A percentile compares a stretch with the other conserved stretches of the same genome.
phyloP scores from a whole-genome alignment of 2,888 invertebrate species.

The Morpho achilles region DNA sequence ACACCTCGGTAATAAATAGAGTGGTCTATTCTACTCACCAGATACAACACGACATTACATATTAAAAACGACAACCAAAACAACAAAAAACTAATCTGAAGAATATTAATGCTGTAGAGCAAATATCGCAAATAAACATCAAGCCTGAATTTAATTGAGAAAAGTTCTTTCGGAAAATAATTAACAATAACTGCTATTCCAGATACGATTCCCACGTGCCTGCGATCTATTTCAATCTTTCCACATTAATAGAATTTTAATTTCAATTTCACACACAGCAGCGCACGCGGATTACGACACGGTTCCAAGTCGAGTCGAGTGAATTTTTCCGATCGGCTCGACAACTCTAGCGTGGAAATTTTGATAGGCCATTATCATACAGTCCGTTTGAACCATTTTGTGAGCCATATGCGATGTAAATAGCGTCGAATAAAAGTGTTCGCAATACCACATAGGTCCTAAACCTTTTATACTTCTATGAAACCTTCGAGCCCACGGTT shows the following conservation, averaged over 20 bases:
- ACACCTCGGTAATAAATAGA: too few relatives aligned
- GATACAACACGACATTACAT: too few relatives aligned
- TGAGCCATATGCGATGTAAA: conserved; percentile 46
- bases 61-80: too few relatives aligned
- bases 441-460: conserved; percentile 12
- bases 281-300: conserved; percentile 58
- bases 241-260: conserved; percentile 70
- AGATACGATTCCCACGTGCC: conserved; percentile 26
- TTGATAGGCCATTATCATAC: conserved; percentile 71
- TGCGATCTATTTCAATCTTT: conserved; percentile 50
- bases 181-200: conserved; percentile 23
- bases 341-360: conserved; percentile 65
- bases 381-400: conserved; percentile 70
- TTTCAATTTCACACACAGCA: conserved; percentile 71
- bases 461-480: too few relatives aligned
- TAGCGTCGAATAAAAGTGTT: conserved; percentile 16
- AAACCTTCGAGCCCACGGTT: too few relatives aligned
- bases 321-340: conserved; percentile 62
- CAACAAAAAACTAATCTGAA: neutral
- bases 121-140: conserved; percentile 17
- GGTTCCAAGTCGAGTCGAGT: conserved; percentile 45
- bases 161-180: conserved; percentile 17
- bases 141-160: conserved; percentile 24
- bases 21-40: too few relatives aligned
- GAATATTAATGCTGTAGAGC: neutral